These are phyloP conservation scores for Junonia oenone DNA, from an alignment of 2,888 invertebrate genomes.

Conservation along the genomic window DNA sequence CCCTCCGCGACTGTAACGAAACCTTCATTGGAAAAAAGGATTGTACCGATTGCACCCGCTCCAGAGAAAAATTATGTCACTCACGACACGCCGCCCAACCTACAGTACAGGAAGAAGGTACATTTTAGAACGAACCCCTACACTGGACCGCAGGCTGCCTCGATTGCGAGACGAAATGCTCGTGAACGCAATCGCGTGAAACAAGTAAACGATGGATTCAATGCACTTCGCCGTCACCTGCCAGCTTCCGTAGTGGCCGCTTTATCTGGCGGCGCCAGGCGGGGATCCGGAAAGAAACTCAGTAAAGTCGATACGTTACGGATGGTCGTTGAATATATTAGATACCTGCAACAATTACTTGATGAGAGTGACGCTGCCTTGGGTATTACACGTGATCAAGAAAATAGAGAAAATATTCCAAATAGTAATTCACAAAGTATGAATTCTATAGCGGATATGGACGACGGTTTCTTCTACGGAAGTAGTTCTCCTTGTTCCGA, in stretches of 20 bases:
- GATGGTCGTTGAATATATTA: slow-evolving; percentile 94
- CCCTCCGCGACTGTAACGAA: slow-evolving; percentile 70
- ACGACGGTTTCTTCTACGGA: slow-evolving; percentile 72
- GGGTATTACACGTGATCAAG: slow-evolving; percentile 65
- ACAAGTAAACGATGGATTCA: slow-evolving; percentile 96
- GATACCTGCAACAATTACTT: slow-evolving; percentile 88
- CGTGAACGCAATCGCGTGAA: slow-evolving; percentile 96
- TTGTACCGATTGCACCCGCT: slow-evolving; percentile 80
- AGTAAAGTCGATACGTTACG: slow-evolving; percentile 94
- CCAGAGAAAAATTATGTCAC: slow-evolving; percentile 77
- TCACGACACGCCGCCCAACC: slow-evolving; percentile 74
- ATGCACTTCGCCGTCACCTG: slow-evolving; percentile 91
- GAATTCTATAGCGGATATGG: slow-evolving; percentile 64
- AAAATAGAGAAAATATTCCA: slow-evolving; percentile 71
- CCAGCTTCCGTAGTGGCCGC: slow-evolving; percentile 89
- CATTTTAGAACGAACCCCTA: slow-evolving; percentile 82
- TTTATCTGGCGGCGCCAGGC: slow-evolving; percentile 81
- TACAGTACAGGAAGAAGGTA: slow-evolving; percentile 86
- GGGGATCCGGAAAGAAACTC: slow-evolving; percentile 90
- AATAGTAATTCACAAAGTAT: slow-evolving; percentile 53
- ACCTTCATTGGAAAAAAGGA: slow-evolving; percentile 68
- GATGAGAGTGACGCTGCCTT: slow-evolving; percentile 84
- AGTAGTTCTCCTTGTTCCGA: slow-evolving; percentile 82
- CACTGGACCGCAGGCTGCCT: slow-evolving; percentile 87
- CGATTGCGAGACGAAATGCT: slow-evolving; percentile 94